Evolutionary conservation across 1,140 invertebrate species (phyloP).

Genomic region (Ips typographus): DNA sequence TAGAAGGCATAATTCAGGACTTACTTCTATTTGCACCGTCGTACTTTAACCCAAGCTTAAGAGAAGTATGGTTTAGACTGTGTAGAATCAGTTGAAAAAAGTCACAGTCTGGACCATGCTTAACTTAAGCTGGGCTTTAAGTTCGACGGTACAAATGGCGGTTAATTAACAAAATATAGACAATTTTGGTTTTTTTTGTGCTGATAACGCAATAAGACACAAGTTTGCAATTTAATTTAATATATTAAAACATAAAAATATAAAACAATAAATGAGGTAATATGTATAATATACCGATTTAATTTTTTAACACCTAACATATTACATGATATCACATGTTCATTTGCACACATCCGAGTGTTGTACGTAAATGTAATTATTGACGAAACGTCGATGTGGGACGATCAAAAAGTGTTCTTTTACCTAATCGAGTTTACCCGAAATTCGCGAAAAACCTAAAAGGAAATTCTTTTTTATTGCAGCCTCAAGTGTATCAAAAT

Average conservation of each 20-base stretch:
- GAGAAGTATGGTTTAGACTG: too few species aligned
- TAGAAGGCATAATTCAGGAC: too few species aligned
- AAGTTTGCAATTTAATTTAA: slow-evolving; percentile 39
- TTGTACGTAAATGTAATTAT: slow-evolving; percentile 54
- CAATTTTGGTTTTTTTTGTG: too few species aligned
- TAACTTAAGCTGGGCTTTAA: too few species aligned
- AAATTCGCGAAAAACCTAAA: slow-evolving; percentile 1
- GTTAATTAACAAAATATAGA: too few species aligned
- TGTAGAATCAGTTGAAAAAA: too few species aligned
- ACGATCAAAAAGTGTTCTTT: slow-evolving; percentile 32
- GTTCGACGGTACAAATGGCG: too few species aligned
- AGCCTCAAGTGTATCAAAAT: slow-evolving; percentile 50
- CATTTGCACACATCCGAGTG: slow-evolving; percentile 54
- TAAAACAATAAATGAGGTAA: slow-evolving; percentile 52
- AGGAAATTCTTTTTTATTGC: slow-evolving; percentile 43
- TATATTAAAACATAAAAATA: slow-evolving; percentile 51
- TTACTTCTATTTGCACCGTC: too few species aligned
- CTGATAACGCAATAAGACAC: background rate
- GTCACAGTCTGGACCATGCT: too few species aligned
- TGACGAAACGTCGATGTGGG: slow-evolving; percentile 53
- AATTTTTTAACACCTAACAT: slow-evolving; percentile 55
- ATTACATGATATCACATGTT: slow-evolving; percentile 55
- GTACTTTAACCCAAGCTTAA: too few species aligned
- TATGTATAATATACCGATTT: slow-evolving; percentile 54
- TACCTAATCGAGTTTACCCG: background rate